These are phyloP conservation scores for Amazonetta brasiliensis DNA, from an alignment of 2,797 vertebrate species.

Conservation along the genomic window DNA sequence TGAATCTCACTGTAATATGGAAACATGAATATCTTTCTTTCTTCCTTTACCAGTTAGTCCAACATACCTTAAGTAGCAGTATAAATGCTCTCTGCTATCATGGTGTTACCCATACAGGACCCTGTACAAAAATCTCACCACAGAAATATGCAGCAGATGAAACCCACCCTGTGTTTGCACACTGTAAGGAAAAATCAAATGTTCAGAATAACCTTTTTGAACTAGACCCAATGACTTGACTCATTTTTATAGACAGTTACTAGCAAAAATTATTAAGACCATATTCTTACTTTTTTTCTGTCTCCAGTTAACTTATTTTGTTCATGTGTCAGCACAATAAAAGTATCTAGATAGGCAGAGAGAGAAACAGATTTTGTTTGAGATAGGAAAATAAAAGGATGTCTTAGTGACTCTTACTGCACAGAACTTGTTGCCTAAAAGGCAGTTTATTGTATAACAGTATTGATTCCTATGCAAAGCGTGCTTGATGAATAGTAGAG, in stretches of 20 bases:
- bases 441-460: background rate
- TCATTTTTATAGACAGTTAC: background rate
- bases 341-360: background rate
- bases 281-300: background rate
- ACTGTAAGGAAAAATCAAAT: background rate
- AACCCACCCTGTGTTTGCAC: background rate
- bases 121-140: background rate
- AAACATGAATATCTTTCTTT: background rate
- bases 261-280: background rate
- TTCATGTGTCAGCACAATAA: background rate
- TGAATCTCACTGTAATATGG: background rate
- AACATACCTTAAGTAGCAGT: background rate
- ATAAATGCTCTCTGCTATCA: background rate
- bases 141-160: background rate
- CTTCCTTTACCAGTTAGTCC: background rate
- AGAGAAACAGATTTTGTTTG: background rate
- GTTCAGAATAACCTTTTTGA: background rate
- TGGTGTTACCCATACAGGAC: background rate
- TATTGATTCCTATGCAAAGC: background rate
- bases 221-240: background rate
- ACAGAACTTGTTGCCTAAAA: background rate
- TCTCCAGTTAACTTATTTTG: background rate
- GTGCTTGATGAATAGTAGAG: background rate
- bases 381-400: background rate
- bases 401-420: background rate